phyloP scores from a whole-genome alignment of 2,888 invertebrate genomes.

The Tribolium freemani region DNA sequence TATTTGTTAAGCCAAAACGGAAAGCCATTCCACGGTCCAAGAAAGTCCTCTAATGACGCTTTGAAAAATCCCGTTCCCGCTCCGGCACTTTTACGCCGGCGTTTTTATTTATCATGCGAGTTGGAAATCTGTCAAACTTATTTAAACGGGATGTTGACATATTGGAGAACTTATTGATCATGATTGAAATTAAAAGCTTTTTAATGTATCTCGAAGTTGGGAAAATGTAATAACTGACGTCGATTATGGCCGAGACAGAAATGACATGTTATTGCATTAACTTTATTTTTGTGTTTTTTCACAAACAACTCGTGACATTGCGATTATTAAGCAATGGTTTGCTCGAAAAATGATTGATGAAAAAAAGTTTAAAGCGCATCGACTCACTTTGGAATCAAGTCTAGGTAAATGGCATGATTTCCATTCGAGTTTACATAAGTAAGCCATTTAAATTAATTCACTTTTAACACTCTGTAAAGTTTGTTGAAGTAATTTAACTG shows the following conservation, averaged over 20 bases:
- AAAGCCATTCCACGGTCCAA: slow-evolving; percentile 9
- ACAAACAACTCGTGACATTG: background rate
- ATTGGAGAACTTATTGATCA: slow-evolving; percentile 26
- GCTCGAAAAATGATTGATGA: background rate
- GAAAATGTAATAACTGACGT: slow-evolving; percentile 38
- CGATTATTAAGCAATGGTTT: background rate
- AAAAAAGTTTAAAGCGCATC: background rate
- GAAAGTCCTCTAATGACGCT: slow-evolving; percentile 20
- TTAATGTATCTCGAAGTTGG: slow-evolving; percentile 29
- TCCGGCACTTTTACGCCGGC: background rate
- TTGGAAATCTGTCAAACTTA: slow-evolving; percentile 23
- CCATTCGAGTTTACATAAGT: slow-evolving; percentile 38
- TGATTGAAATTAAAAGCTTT: slow-evolving; percentile 42
- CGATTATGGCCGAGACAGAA: slow-evolving; percentile 2
- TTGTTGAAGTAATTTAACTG: slow-evolving; percentile 42
- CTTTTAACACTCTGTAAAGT: slow-evolving; percentile 43
- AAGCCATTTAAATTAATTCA: slow-evolving; percentile 43
- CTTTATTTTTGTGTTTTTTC: slow-evolving; percentile 9
- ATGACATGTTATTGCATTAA: slow-evolving; percentile 28
- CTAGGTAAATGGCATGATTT: slow-evolving; percentile 23
- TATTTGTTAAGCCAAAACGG: slow-evolving; percentile 23
- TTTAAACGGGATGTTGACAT: slow-evolving; percentile 23
- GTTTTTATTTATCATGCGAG: slow-evolving; percentile 14
- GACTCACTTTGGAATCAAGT: background rate
- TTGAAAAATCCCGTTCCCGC: slow-evolving; percentile 8